phyloP scores from a whole-genome alignment of 2,113 vertebrate species.

The Chionis minor region DNA sequence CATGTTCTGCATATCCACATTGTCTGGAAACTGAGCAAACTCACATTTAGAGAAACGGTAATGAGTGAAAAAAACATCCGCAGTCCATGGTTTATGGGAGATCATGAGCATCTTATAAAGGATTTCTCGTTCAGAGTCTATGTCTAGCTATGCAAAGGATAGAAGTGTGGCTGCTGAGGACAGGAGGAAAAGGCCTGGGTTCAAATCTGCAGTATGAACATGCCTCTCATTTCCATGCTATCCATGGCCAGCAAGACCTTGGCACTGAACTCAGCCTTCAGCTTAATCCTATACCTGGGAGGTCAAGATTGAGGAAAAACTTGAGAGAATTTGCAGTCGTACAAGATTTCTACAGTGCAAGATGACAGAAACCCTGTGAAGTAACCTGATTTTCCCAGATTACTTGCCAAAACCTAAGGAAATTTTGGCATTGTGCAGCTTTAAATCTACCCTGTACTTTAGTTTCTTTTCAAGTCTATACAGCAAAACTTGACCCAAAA shows the following conservation, averaged over 20 bases:
- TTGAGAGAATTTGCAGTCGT: neutral
- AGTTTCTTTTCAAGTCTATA: neutral
- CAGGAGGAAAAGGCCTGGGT: neutral
- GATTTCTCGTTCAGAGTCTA: neutral
- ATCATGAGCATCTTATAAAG: neutral
- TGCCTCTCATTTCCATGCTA: neutral
- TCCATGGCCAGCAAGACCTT: neutral
- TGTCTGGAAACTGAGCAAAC: neutral
- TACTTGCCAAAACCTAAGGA: neutral
- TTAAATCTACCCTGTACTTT: neutral
- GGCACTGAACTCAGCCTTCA: neutral
- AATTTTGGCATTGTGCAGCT: neutral
- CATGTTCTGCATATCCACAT: rapidly evolving
- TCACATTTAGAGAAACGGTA: neutral
- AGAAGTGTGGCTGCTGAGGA: neutral
- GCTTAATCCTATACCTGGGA: neutral
- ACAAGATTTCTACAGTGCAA: neutral
- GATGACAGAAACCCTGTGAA: neutral
- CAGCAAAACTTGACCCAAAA: neutral
- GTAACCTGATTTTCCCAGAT: neutral
- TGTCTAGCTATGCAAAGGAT: neutral
- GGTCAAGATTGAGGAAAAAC: neutral
- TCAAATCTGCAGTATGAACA: neutral
- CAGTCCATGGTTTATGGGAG: neutral
- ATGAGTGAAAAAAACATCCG: neutral